Base-by-base conservation (phyloP, 1,140 invertebrate species). In the Galleria mellonella region DNA sequence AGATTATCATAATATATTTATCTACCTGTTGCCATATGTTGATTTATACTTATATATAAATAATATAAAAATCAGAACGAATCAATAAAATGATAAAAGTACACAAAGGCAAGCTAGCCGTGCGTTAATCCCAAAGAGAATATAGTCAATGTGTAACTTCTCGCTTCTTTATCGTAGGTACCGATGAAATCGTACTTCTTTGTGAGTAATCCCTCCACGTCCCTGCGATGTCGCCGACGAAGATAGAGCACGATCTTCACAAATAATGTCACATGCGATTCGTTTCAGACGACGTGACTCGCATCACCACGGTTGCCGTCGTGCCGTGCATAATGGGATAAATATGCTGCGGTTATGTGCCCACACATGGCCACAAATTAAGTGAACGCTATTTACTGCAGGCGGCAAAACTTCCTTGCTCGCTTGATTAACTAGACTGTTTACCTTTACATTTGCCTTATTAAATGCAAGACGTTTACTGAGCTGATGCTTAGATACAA, bases 231-330 rank as follows among this genome's bases (percentile, higher is more conserved):
- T 78, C 76, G 74, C 75, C 74, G 81, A 84, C 81, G 81, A 84
- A 84, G 81, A 84, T 83, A 84, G 81, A 84, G 81, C 81, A 84
- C 81, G 81, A 84, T 84, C 81, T 83, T 84, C 77, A 83, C 77
- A 84, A 84, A 84, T 84, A 84, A 84, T 84, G 81, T 84, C 81
- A 84, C 81, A 84, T 83, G 81, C 81, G 81, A 84, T 84, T 84
- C 81, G 81, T 84, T 84, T 84, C 77, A 66, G 59, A 58, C 62
- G 64, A 84, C 81, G 81, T 84, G 81, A 81, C 81, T 79, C 68
- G 81, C 81, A 84, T 84, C 73, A 60, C 66, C 72, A 66, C 63
- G 67, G 65, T 62, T 61, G 56, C 60, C 55, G 64, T 59, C 72
- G 74, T 71, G 75, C 77, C 74, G 62, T 83, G 76, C 77, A 81